These are phyloP conservation scores for Drosophila algonquin DNA, from an alignment of 2,888 invertebrate genomes.

Conservation along the genomic window DNA sequence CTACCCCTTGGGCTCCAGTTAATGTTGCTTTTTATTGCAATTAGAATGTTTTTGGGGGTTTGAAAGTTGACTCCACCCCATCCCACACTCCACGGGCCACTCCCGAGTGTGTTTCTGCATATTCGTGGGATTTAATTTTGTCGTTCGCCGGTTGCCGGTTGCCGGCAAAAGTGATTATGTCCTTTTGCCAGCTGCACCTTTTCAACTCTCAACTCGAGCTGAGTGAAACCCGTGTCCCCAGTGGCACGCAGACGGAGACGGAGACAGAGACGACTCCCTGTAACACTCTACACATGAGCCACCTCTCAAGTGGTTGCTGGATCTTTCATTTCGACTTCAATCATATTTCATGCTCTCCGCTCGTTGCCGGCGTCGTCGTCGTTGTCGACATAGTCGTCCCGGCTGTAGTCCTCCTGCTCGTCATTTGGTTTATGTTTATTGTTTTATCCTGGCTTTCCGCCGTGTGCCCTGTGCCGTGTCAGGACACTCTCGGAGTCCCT, in stretches of 20 bases:
- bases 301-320: slow-evolving; percentile 44
- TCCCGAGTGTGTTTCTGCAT: slow-evolving; percentile 66
- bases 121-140: slow-evolving; percentile 74
- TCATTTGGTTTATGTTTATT: slow-evolving; percentile 78
- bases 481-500: slow-evolving; percentile 50
- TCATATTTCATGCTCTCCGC: slow-evolving; percentile 69
- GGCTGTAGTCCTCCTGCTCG: slow-evolving; percentile 29
- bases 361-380: slow-evolving; percentile 10
- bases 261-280: slow-evolving; percentile 19
- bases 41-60: slow-evolving; percentile 69
- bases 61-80: slow-evolving; percentile 31
- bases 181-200: slow-evolving; percentile 52
- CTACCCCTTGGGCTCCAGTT: slow-evolving; percentile 30
- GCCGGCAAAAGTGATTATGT: slow-evolving; percentile 74
- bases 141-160: slow-evolving; percentile 7
- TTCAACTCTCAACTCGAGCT: slow-evolving; percentile 35
- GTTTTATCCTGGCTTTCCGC: slow-evolving; percentile 74
- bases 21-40: slow-evolving; percentile 77
- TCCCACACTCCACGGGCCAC: not conserved
- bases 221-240: slow-evolving; percentile 37
- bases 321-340: slow-evolving; percentile 75
- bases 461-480: slow-evolving; percentile 68
- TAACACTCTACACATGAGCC: slow-evolving; percentile 62
- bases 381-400: slow-evolving; percentile 2
- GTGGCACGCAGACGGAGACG: slow-evolving; percentile 28